Evolutionary conservation across 2,888 invertebrate genomes (phyloP), one percentile per base, ranked within the genome.

Genomic region (Trachelus troglodyta): DNA sequence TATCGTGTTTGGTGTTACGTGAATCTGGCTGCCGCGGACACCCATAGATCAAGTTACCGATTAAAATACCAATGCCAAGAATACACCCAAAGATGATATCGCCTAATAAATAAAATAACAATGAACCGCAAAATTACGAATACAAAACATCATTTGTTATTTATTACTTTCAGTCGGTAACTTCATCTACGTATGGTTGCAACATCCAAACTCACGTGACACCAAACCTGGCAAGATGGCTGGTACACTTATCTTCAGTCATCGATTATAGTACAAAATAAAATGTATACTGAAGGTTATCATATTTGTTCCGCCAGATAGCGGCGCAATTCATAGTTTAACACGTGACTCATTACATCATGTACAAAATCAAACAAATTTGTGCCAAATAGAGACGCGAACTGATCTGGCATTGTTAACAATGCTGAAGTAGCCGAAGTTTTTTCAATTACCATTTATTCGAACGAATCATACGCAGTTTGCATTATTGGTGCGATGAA

Each of bases 331-430:
- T 56, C 9, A 56, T 56, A 56, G 23, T 23, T 56, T 56, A 23
- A 23, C 77, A 76, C 79, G 79, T 82, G 81, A 82, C 31, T 34
- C 11, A 56, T 23, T 56, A 86, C 84, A 76, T 86, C 85, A 86
- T 75, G 34, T 74, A 35, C 34, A 71, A 75, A 80, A 81, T 78
- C 81, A 78, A 83, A 83, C 83, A 83, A 82, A 74, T 81, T 81
- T 81, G 76, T 75, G 78, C 77, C 77, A 79, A 75, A 68, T 33
- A 15, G 12, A 56, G 69, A 31, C n/a, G 69, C 35, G 75, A 76
- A 23, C 81, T 84, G 81, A 84, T 82, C 84, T 85, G 33, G 69
- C 23, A 23, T 23, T 56, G 6, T 23, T 23, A 15, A 23, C 2
- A 23, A 56, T 56, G 56, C 6, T 56, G 15, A 23, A 56, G 6